Evolutionary conservation across 2,797 vertebrate species (phyloP).

Genomic region (Gouania willdenowi): DNA sequence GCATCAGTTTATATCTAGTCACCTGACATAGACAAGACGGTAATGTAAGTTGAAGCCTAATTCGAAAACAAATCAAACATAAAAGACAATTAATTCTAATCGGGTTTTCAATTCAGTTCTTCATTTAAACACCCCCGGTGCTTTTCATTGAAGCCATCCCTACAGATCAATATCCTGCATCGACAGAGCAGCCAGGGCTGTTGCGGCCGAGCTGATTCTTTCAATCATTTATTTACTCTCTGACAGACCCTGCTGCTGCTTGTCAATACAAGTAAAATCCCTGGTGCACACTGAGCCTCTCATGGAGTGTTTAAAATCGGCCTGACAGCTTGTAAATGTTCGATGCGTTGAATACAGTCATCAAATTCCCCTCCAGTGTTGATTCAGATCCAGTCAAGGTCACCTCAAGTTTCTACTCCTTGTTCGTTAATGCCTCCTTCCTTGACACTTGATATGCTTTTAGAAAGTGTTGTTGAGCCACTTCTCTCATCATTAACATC

Average conservation of each 20-base stretch:
- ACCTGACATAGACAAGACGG: slow-evolving; percentile 1
- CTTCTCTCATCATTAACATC: slow-evolving; percentile 9
- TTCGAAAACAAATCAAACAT: slow-evolving; percentile 49
- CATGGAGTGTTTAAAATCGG: slow-evolving; percentile 55
- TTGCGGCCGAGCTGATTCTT: slow-evolving; percentile 64
- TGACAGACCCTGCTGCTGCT: slow-evolving; percentile 65
- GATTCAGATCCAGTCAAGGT: slow-evolving; percentile 43
- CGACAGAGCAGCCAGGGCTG: slow-evolving; percentile 60
- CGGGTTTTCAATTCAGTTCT: slow-evolving; percentile 48
- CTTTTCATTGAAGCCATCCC: slow-evolving; percentile 53
- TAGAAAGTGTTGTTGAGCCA: slow-evolving; percentile 4
- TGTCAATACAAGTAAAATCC: slow-evolving; percentile 55
- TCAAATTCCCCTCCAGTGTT: slow-evolving; percentile 15
- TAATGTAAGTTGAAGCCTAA: slow-evolving; percentile 42
- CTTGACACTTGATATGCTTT: slow-evolving; percentile 3
- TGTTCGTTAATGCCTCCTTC: slow-evolving; percentile 12
- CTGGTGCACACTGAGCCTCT: slow-evolving; percentile 39
- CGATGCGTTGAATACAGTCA: slow-evolving; percentile 23
- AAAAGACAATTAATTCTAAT: slow-evolving; percentile 55
- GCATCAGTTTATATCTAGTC: slow-evolving; percentile 8
- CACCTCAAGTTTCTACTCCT: slow-evolving; percentile 19
- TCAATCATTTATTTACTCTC: slow-evolving; percentile 79
- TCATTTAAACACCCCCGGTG: slow-evolving; percentile 50
- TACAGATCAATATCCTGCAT: slow-evolving; percentile 70
- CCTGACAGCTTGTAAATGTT: slow-evolving; percentile 53